phyloP scores from a whole-genome alignment of 2,797 vertebrate species.

The Enteromius radiatus region DNA sequence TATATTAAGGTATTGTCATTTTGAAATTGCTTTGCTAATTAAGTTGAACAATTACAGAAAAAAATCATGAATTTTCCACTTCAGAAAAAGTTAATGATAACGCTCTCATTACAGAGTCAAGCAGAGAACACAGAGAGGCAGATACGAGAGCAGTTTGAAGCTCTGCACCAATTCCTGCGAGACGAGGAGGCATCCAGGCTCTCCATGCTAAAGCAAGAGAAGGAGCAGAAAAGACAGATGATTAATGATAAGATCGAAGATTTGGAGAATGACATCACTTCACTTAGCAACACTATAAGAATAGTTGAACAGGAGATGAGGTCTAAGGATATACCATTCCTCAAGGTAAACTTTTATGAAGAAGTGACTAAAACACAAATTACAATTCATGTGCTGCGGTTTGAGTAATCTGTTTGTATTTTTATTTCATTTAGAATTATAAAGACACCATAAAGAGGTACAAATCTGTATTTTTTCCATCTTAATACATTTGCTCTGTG shows the following conservation, averaged over 20 bases:
- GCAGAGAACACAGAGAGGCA: slow-evolving; percentile 73
- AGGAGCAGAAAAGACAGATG: slow-evolving; percentile 71
- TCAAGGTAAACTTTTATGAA: slow-evolving; percentile 69
- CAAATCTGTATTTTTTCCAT: background rate
- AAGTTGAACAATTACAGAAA: background rate
- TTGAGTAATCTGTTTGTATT: background rate
- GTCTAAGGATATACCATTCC: slow-evolving; percentile 73
- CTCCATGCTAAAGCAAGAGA: slow-evolving; percentile 71
- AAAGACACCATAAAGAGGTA: slow-evolving; percentile 81
- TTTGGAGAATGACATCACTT: slow-evolving; percentile 69
- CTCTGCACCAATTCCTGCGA: slow-evolving; percentile 73
- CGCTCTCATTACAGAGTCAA: slow-evolving; percentile 71
- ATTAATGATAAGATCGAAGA: slow-evolving; percentile 73
- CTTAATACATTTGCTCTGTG: background rate
- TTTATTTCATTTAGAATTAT: slow-evolving; percentile 76
- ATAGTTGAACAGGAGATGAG: slow-evolving; percentile 77
- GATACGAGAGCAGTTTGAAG: slow-evolving; percentile 78
- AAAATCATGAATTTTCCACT: background rate
- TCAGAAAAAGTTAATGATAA: background rate
- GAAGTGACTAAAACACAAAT: background rate
- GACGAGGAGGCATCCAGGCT: slow-evolving; percentile 77
- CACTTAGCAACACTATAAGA: slow-evolving; percentile 74
- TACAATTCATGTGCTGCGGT: background rate
- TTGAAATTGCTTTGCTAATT: background rate
- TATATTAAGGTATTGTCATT: slow-evolving; percentile 76